Evolutionary conservation across 2,888 invertebrate genomes (phyloP).

Genomic region (Heliconius sara): DNA sequence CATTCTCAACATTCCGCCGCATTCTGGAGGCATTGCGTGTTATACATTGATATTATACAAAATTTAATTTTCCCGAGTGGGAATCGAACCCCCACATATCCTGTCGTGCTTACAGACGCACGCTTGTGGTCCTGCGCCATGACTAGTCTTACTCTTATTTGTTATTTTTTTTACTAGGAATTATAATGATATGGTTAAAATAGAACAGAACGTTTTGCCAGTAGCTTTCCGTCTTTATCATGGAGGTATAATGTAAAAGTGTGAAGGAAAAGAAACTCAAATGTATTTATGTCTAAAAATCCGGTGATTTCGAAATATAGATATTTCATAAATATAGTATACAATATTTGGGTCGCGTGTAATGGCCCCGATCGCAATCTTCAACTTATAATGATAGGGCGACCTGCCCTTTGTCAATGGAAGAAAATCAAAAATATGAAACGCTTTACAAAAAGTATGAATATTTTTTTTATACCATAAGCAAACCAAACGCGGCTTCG

Average conservation of each 20-base stretch:
- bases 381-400: constrained; percentile 35
- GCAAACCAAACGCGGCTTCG: too few relatives aligned
- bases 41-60: too few relatives aligned
- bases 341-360: constrained; percentile 31
- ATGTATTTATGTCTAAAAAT: neutral
- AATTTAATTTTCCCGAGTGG: too few relatives aligned
- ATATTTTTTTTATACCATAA: neutral
- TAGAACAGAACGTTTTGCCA: neutral
- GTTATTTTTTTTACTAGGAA: neutral
- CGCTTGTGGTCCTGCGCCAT: too few relatives aligned
- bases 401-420: constrained; percentile 27
- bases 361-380: constrained; percentile 34
- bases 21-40: too few relatives aligned
- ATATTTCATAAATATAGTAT: constrained; percentile 16
- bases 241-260: neutral
- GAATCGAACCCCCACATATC: too few relatives aligned
- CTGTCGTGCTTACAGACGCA: too few relatives aligned
- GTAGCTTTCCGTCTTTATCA: neutral
- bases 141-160: too few relatives aligned
- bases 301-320: neutral
- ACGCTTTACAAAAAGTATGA: constrained; percentile 13
- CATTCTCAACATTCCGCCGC: too few relatives aligned
- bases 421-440: constrained; percentile 33
- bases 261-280: neutral
- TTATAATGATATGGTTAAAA: neutral